These are phyloP conservation scores for Glyphotaelius pellucidus DNA, from an alignment of 2,888 invertebrate species.

Conservation along the genomic window DNA sequence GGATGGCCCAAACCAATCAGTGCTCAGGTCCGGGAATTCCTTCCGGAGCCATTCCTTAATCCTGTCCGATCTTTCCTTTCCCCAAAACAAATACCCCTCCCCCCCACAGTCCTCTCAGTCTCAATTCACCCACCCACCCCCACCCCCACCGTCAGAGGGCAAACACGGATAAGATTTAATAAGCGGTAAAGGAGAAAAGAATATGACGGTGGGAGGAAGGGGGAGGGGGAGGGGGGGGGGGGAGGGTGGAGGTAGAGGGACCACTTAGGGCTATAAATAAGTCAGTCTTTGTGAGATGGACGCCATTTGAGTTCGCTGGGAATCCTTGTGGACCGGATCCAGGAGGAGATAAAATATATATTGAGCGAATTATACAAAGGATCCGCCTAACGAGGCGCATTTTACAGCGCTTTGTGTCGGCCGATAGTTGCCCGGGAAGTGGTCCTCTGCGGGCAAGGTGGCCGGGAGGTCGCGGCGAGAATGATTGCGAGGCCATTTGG, in stretches of 20 bases:
- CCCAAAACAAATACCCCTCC: not conserved
- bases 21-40: conserved; percentile 2
- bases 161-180: conserved; percentile 44
- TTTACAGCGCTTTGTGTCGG: not conserved
- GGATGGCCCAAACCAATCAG: conserved; percentile 18
- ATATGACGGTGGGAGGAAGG: conserved; percentile 25
- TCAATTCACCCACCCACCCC: not conserved
- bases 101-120: not conserved
- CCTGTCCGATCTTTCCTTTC: conserved; percentile 14
- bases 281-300: conserved; percentile 27
- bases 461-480: not conserved
- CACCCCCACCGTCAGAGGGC: not conserved
- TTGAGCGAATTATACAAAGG: conserved; percentile 15
- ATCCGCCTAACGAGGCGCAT: not conserved
- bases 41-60: conserved; percentile 9
- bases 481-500: not conserved
- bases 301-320: not conserved
- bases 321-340: not conserved
- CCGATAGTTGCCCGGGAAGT: conserved; percentile 5
- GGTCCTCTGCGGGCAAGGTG: not conserved
- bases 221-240: not conserved
- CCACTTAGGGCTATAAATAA: conserved; percentile 33
- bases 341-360: conserved; percentile 4
- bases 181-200: conserved; percentile 37
- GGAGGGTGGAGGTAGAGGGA: not conserved